Evolutionary conservation across 2,888 invertebrate genomes (phyloP), one percentile per base, ranked within the genome.

Genomic region (Anarsia innoxiella): DNA sequence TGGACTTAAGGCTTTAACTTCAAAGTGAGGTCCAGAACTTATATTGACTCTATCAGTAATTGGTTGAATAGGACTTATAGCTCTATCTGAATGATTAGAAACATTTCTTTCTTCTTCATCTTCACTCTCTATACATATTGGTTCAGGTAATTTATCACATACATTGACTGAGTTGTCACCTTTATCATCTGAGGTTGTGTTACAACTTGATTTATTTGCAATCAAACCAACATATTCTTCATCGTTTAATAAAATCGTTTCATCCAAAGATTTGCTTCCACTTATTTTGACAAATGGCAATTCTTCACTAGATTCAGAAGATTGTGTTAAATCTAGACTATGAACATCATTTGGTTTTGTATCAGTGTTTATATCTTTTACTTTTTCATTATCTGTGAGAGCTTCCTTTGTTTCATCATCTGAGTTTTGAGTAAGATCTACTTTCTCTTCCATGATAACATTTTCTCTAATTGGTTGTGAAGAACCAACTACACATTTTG

Each of bases 281-380:
- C 40, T 48, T 26, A 72, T 44, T 36, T 66, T 44, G 14, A 74
- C 54, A 42, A 55, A 46, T 28, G 77, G 78, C 34, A 74, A 50
- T 15, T 69, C 66, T 47, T 63, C 58, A 52, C 53, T 56, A 19
- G 66, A 66, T 40, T 64, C 58, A 23, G 75, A 69, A 31, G 70
- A 70, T 33, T 76, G 71, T 23, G 73, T 76, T 37, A 76, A 52
- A 49, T 76, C 72, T 41, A 70, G 47, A 40, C 34, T 48, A 36
- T 53, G 51, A 40, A 31, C 19, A 23, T 30, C 32, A 19, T 14
- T 39, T 8, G 23, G 31, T 36, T 37, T 5, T 12, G 28, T 2
- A 10, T 4, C 16, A 23, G 23, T 19, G 4, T 19, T 19, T 5
- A 5, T 8, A 19, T 3, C 8, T 36, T 28, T 43, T 23, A 28